A percentile compares a stretch with the other conserved stretches of the same genome.
Evolutionary conservation across 2,888 invertebrate species (phyloP).

Genomic region (Ophion ellenae): DNA sequence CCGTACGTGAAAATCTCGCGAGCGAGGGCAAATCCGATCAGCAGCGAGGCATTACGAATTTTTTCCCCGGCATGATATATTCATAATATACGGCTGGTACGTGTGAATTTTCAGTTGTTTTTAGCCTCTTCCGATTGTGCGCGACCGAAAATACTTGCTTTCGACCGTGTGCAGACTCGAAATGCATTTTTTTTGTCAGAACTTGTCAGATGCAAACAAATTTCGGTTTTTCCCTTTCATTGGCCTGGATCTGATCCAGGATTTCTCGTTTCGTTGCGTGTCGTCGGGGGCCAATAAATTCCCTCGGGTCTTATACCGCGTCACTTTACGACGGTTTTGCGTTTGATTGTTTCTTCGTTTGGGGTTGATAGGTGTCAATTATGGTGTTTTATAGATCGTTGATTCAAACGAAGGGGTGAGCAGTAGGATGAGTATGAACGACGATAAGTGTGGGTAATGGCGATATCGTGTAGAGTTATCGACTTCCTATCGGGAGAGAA

Average conservation of each 20-base stretch:
- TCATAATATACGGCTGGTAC: neutral
- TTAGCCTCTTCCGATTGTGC: neutral
- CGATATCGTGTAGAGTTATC: slow-evolving; percentile 1
- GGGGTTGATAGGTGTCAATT: neutral
- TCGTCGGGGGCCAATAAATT: too few species aligned
- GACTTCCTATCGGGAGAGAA: neutral
- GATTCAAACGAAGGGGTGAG: neutral
- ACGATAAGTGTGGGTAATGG: neutral
- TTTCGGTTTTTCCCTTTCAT: neutral
- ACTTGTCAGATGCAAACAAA: neutral
- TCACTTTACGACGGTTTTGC: too few species aligned
- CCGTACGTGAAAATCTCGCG: slow-evolving; percentile 44
- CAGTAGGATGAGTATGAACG: neutral
- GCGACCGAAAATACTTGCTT: neutral
- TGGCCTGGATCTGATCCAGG: too few species aligned
- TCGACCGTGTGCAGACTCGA: neutral
- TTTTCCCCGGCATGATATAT: neutral
- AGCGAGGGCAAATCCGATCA: neutral
- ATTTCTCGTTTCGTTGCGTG: too few species aligned
- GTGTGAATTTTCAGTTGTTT: neutral
- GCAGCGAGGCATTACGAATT: slow-evolving; percentile 7
- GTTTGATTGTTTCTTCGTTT: neutral
- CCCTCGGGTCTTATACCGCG: too few species aligned
- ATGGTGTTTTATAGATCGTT: neutral
- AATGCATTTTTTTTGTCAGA: neutral